A percentile compares a stretch with the other conserved stretches of the same genome.
Evolutionary conservation across 2,888 invertebrate genomes (phyloP).

Genomic region (Apoda limacodes): DNA sequence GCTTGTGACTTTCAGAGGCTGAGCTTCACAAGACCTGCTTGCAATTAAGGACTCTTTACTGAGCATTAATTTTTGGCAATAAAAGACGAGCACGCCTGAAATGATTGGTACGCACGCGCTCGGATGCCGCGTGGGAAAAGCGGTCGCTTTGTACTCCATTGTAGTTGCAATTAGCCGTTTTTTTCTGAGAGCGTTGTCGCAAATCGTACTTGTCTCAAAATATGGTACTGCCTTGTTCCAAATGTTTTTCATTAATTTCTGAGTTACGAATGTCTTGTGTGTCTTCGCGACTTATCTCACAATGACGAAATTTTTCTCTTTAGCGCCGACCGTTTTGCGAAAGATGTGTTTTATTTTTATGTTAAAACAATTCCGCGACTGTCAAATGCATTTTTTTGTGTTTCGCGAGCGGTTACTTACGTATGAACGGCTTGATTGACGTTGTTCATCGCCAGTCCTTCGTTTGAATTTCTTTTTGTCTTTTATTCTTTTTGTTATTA

Average conservation of each 20-base stretch:
- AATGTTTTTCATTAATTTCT: conserved; percentile 56
- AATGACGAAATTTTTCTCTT: conserved; percentile 16
- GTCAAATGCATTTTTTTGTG: conserved; percentile 37
- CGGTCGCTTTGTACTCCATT: conserved; percentile 62
- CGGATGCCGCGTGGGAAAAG: conserved; percentile 62
- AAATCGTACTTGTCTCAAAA: conserved; percentile 52
- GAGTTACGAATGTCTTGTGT: conserved; percentile 27
- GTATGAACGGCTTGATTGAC: conserved; percentile 47
- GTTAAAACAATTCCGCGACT: no score
- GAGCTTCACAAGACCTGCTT: conserved; percentile 50
- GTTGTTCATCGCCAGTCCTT: conserved; percentile 42
- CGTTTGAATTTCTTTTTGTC: conserved; percentile 30
- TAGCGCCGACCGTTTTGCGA: conserved; percentile 24
- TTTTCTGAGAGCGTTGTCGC: conserved; percentile 44
- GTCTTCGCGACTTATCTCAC: not conserved
- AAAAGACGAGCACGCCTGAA: conserved; percentile 61
- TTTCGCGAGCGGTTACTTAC: conserved; percentile 41
- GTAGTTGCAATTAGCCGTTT: conserved; percentile 61
- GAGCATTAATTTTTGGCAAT: conserved; percentile 70
- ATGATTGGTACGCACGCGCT: conserved; percentile 57
- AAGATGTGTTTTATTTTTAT: conserved; percentile 5
- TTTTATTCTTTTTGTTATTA: conserved; percentile 20
- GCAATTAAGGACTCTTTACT: conserved; percentile 65
- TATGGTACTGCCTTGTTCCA: conserved; percentile 55
- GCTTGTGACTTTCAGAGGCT: conserved; percentile 25